A percentile compares a stretch with the other conserved stretches of the same genome.
Evolutionary conservation across 23 tunicate species (phyloP).

Genomic region (Trididemnum nubilum): DNA sequence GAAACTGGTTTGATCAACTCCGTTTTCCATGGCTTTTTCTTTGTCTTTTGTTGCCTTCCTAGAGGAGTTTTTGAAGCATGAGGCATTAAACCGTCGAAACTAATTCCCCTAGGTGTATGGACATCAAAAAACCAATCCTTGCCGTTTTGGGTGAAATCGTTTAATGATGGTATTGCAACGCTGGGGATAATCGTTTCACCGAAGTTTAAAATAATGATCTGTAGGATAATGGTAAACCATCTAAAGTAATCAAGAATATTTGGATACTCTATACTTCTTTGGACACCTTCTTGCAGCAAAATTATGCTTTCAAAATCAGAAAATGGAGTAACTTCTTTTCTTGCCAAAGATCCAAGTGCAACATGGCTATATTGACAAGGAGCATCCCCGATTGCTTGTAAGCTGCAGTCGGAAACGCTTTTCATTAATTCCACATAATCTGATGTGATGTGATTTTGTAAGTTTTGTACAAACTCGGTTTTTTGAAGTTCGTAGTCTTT

Average conservation of each 20-base stretch:
- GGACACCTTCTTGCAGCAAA: constrained; percentile 47
- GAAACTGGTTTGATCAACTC: constrained; percentile 65
- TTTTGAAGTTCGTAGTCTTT: neutral
- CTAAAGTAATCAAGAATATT: constrained; percentile 50
- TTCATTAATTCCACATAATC: constrained; percentile 31
- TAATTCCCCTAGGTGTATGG: constrained; percentile 59
- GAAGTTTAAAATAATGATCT: constrained; percentile 40
- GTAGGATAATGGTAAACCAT: constrained; percentile 69
- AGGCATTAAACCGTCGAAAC: constrained; percentile 69
- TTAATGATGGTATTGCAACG: constrained; percentile 36
- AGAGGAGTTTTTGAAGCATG: constrained; percentile 59
- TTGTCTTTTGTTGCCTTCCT: constrained; percentile 41
- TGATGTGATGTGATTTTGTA: constrained; percentile 20
- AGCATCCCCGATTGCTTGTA: constrained; percentile 34
- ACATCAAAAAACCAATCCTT: constrained; percentile 62
- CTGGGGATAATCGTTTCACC: constrained; percentile 68
- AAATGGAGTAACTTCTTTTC: constrained; percentile 58
- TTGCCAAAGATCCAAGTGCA: constrained; percentile 46
- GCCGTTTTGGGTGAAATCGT: constrained; percentile 16
- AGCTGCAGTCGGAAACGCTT: constrained; percentile 6
- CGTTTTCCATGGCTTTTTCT: constrained; percentile 28
- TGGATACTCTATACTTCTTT: constrained; percentile 8
- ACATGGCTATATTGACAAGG: constrained; percentile 54
- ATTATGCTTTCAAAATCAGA: constrained; percentile 69
- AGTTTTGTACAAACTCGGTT: neutral